phyloP scores from a whole-genome alignment of 2,888 invertebrate genomes.

The Dryomyza anilis region DNA sequence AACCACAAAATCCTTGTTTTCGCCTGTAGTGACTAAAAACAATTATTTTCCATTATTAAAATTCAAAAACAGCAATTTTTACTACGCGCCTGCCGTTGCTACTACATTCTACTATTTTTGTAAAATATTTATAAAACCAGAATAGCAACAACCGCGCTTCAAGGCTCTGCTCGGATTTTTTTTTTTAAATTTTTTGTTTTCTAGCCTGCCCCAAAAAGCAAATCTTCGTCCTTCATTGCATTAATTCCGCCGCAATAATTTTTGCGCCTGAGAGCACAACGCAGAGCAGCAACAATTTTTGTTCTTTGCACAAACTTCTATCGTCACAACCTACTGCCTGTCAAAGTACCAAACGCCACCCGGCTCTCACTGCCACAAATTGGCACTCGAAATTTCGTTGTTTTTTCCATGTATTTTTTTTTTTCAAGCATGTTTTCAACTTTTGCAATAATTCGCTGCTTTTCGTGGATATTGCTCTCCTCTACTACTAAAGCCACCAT shows the following conservation, averaged over 20 bases:
- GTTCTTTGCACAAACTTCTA: not conserved
- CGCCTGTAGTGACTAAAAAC: too few relatives aligned
- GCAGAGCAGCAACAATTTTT: not conserved
- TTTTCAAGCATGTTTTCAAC: constrained; percentile 1
- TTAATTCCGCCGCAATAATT: constrained; percentile 31
- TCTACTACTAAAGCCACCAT: not conserved
- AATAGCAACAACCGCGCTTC: too few relatives aligned
- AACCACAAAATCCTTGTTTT: too few relatives aligned
- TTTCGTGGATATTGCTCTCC: not conserved
- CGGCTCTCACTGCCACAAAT: not conserved
- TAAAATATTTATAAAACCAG: too few relatives aligned
- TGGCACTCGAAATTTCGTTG: not conserved
- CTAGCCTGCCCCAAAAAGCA: too few relatives aligned
- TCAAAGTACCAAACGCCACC: not conserved
- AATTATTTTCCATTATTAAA: too few relatives aligned
- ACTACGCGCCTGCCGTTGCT: too few relatives aligned
- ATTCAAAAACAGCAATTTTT: too few relatives aligned
- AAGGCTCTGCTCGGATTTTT: too few relatives aligned
- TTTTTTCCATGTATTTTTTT: not conserved
- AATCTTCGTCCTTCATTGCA: not conserved
- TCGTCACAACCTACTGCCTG: too few relatives aligned
- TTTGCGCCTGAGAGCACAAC: constrained; percentile 33
- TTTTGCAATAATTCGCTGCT: constrained; percentile 8
- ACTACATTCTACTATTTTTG: too few relatives aligned
- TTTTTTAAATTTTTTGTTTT: too few relatives aligned